phyloP scores from a whole-genome alignment of 2,888 invertebrate genomes.

The Molanna angustata region DNA sequence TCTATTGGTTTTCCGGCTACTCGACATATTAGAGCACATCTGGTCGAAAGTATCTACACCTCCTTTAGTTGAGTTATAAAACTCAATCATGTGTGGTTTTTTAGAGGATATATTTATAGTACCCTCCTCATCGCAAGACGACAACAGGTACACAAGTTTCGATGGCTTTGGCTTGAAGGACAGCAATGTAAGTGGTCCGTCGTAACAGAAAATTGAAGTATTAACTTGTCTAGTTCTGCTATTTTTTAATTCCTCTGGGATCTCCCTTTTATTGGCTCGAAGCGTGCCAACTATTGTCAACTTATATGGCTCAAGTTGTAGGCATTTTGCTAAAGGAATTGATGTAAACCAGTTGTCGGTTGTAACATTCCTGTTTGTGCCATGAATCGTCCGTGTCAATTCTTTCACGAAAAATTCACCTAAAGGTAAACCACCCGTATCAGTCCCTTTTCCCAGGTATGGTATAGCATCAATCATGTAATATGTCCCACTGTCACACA shows the following conservation, averaged over 20 bases:
- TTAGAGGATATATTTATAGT: conserved; percentile 10
- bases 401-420: conserved; percentile 31
- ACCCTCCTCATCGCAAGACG: conserved; percentile 25
- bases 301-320: conserved; percentile 37
- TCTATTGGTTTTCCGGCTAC: conserved; percentile 32
- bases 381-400: conserved; percentile 34
- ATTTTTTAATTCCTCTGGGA: conserved; percentile 26
- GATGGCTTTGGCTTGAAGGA: conserved; percentile 9
- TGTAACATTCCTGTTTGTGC: conserved; percentile 33
- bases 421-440: conserved; percentile 28
- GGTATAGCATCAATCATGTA: conserved; percentile 39
- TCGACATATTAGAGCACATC: conserved; percentile 19
- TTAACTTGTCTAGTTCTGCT: conserved; percentile 1
- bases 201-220: conserved; percentile 8
- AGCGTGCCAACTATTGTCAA: conserved; percentile 38
- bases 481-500: conserved; percentile 38
- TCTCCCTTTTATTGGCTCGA: conserved; percentile 38
- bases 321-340: conserved; percentile 35
- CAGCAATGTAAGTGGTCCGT: conserved; percentile 14
- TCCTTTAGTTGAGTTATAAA: conserved; percentile 31
- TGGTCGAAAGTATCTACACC: conserved; percentile 35
- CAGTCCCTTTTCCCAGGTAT: conserved; percentile 36
- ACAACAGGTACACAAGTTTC: conserved; percentile 26
- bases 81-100: conserved; percentile 22
- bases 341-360: conserved; percentile 40